These are phyloP conservation scores for Acanthaster planci DNA, from an alignment of 35 echinoderm and acorn worm genomes.

Conservation along the genomic window DNA sequence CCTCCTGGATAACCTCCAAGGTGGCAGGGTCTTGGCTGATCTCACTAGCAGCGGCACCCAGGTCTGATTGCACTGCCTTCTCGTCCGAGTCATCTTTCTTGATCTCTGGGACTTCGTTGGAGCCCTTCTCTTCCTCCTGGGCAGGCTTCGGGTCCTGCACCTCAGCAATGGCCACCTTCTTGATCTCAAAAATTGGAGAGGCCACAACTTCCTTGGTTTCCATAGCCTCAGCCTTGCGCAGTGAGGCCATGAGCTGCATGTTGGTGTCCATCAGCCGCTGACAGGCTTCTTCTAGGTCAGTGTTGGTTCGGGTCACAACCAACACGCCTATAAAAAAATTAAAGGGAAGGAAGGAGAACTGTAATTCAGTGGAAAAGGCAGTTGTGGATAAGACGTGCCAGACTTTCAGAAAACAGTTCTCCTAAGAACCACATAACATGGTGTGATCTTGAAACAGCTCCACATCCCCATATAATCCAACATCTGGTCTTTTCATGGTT, in stretches of 20 bases:
- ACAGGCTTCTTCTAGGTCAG: slow-evolving; percentile 66
- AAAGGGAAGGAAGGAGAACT: not conserved
- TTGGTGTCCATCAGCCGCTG: slow-evolving; percentile 77
- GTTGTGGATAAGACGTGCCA: not conserved
- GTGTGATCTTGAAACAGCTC: too few relatives aligned
- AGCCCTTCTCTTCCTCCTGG: slow-evolving; percentile 15
- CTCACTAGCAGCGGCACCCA: not conserved
- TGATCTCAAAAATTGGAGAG: slow-evolving; percentile 25
- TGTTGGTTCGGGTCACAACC: slow-evolving; percentile 66
- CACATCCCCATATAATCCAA: too few relatives aligned
- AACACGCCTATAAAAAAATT: slow-evolving; percentile 66
- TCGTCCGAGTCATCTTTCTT: slow-evolving; percentile 50
- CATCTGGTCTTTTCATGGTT: too few relatives aligned
- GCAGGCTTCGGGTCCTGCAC: not conserved
- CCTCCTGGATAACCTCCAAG: not conserved
- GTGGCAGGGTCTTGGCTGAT: not conserved
- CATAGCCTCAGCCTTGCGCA: slow-evolving; percentile 66
- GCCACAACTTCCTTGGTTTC: slow-evolving; percentile 72
- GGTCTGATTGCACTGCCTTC: slow-evolving; percentile 26
- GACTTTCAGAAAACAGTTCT: too few relatives aligned
- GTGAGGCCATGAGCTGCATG: slow-evolving; percentile 77
- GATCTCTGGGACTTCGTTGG: slow-evolving; percentile 25
- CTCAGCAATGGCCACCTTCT: slow-evolving; percentile 1
- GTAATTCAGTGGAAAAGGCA: not conserved
- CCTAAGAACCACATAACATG: too few relatives aligned